A percentile compares a stretch with the other conserved stretches of the same genome.
phyloP scores from a whole-genome alignment of 2,113 vertebrate species.

The Coregonus clupeaformis region DNA sequence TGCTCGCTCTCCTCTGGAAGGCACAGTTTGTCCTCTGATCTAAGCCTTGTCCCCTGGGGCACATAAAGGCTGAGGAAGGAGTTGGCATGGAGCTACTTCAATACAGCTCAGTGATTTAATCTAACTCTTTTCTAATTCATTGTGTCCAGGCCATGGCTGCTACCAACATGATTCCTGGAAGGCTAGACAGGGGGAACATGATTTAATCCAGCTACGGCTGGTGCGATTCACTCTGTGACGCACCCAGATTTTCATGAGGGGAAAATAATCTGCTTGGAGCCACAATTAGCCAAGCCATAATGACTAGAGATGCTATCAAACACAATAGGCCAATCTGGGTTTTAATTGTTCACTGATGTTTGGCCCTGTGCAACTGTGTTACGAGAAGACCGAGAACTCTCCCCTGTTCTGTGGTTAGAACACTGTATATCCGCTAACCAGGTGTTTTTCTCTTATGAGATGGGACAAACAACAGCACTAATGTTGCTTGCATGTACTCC shows the following conservation, averaged over 20 bases:
- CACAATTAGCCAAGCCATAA: constrained; percentile 68
- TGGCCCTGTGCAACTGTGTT: constrained; percentile 49
- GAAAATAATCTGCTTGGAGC: constrained; percentile 65
- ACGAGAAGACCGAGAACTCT: constrained; percentile 36
- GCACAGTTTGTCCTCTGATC: constrained; percentile 42
- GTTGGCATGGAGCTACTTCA: constrained; percentile 4
- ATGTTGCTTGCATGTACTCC: background rate
- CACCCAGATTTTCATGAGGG: constrained; percentile 67
- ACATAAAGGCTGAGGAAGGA: constrained; percentile 10
- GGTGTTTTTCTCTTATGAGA: constrained; percentile 39
- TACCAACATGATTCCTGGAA: constrained; percentile 59
- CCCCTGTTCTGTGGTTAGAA: constrained; percentile 39
- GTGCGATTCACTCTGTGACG: constrained; percentile 55
- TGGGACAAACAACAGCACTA: background rate
- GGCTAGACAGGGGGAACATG: constrained; percentile 55
- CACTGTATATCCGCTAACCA: constrained; percentile 34
- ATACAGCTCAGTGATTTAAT: constrained; percentile 46
- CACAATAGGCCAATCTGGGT: constrained; percentile 40
- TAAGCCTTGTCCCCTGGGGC: constrained; percentile 37
- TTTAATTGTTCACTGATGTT: constrained; percentile 55
- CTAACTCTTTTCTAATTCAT: constrained; percentile 52
- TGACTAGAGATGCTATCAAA: constrained; percentile 71
- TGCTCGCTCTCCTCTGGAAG: background rate
- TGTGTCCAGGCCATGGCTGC: constrained; percentile 58
- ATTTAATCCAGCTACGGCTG: constrained; percentile 64